Evolutionary conservation across 2,113 vertebrate species (phyloP), one percentile per base, ranked within the genome.

Genomic region (Centropristis striata): DNA sequence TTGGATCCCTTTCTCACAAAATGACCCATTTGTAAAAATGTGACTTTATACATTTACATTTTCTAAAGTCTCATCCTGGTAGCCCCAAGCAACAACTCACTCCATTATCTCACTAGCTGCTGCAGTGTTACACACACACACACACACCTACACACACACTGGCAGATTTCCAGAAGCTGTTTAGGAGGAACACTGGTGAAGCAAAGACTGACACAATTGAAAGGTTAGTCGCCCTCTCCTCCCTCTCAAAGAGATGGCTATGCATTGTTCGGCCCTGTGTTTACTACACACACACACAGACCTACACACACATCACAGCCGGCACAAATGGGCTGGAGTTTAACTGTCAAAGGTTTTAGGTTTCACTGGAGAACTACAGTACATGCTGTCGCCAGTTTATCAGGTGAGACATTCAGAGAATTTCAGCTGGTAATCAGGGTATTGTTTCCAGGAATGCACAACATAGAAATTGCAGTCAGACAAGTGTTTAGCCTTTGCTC

Each of bases 261-360:
- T 39, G 77, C 72, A 87, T 91, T 84, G 84, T 90, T 86, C 60
- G 20, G 57, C n/a, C 4, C 18, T 66, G 60, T 85, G 73, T 85
- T 88, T 88, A 87, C 75, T 20, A 66, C 80, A 74, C 81, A 72
- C 27, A 85, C 70, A 83, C 61, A 53, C 1, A 79, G 68, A 8
- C 12, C 55, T 66, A 86, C 72, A 74, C 68, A 71, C 23, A 27
- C 74, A 73, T 47, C 67, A 70, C 77, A 85, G 60, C 68, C 27
- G 41, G 61, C 68, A 83, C 59, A 10, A 51, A 53, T 32, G 32
- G 70, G 18, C 70, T 64, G 11, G 78, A 64, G 47, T 88, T 90
- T 81, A 89, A 90, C 87, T 85, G 84, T 81, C 88, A 87, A 39
- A 55, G 21, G 89, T 86, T 75, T 92, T 84, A 76, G 80, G 77